A percentile compares a stretch with the other conserved stretches of the same genome.
phyloP scores from a whole-genome alignment of 2,113 vertebrate species.

The Pelodiscus sinensis region DNA sequence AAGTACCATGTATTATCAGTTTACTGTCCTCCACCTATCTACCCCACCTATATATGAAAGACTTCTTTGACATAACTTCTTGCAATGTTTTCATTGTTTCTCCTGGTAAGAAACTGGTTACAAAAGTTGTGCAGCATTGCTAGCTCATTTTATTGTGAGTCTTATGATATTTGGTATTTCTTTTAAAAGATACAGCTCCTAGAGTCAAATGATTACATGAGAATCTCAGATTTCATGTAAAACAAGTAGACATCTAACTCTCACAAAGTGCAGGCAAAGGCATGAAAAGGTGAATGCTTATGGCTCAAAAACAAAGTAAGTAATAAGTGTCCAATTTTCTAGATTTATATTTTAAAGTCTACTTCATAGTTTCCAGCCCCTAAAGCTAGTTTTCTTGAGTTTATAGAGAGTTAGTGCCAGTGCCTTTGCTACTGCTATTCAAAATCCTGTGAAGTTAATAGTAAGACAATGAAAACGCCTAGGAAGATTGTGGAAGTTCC shows the following conservation, averaged over 20 bases:
- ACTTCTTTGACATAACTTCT: conserved; percentile 18
- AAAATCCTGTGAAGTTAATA: not conserved
- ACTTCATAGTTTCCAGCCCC: not conserved
- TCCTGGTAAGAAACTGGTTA: not conserved
- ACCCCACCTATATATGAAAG: not conserved
- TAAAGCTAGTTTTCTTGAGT: not conserved
- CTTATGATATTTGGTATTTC: not conserved
- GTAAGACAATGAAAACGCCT: too few species aligned
- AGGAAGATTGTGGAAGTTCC: too few species aligned
- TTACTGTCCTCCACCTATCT: conserved; percentile 25
- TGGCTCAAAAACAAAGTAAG: not conserved
- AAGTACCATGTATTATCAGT: not conserved
- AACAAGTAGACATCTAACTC: not conserved
- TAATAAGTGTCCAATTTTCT: not conserved
- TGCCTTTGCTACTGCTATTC: not conserved
- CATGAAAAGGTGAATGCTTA: not conserved
- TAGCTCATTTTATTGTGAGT: not conserved
- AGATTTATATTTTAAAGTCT: not conserved
- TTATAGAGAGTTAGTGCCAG: not conserved
- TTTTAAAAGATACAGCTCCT: not conserved
- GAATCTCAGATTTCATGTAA: conserved; percentile 26
- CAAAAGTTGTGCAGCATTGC: not conserved
- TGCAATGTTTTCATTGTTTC: conserved; percentile 26
- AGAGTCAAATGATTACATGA: conserved; percentile 25
- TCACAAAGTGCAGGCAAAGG: not conserved